A percentile compares a stretch with the other conserved stretches of the same genome.
Conservation (phyloP, 2,113 vertebrate species). For the Leucopsar rothschildi region DNA sequence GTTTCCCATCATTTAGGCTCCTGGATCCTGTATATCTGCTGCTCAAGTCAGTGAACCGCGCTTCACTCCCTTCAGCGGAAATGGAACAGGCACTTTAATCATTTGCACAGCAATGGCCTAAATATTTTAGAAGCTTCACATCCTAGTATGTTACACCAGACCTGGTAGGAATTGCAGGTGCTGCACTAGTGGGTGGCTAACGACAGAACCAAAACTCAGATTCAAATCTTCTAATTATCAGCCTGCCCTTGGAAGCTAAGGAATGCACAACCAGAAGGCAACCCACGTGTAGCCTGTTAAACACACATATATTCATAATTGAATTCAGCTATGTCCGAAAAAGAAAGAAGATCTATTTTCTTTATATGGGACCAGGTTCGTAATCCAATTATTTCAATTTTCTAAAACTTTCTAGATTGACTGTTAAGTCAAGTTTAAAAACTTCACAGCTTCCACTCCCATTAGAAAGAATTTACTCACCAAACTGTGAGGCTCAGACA, state of each 20-base stretch:
- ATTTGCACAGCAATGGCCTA: not conserved
- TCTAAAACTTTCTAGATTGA: not conserved
- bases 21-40: not conserved
- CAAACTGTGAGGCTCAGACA: not conserved
- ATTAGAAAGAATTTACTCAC: not conserved
- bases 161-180: not conserved
- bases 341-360: not conserved
- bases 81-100: not conserved
- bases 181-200: not conserved
- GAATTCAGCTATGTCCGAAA: not conserved
- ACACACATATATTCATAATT: not conserved
- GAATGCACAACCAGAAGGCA: not conserved
- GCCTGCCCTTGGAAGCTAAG: not conserved
- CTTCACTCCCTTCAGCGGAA: not conserved
- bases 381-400: not conserved
- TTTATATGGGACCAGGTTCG: not conserved
- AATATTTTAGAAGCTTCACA: not conserved
- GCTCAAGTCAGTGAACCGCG: not conserved
- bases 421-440: not conserved
- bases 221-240: not conserved
- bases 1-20: not conserved
- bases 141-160: not conserved
- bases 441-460: not conserved
- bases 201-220: slow-evolving; percentile 16
- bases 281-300: not conserved